Evolutionary conservation across 2,797 vertebrate species (phyloP), one percentile per base, ranked within the genome.

Genomic region (Taenioides sp.): DNA sequence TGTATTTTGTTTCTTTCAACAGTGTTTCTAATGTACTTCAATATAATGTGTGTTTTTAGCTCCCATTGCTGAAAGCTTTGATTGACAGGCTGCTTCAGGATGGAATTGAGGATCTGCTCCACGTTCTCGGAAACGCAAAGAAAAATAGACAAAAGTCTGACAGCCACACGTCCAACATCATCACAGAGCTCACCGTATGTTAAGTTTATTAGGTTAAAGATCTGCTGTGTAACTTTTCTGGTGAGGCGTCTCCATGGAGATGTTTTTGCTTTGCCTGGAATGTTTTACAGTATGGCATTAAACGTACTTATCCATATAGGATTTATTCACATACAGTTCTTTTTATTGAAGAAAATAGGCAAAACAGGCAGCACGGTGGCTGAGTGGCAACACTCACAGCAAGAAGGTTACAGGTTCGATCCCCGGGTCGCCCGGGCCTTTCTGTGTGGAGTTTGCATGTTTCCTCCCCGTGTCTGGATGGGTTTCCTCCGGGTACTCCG

Each of bases 11-110:
- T 70, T 61, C 66, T 22, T 40, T 12, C 17, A 25, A 71, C 47
- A 20, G 7, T 4, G 0, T 61, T 61, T 34, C 59, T 34, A 20
- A 20, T 23, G 9, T 23, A 12, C 28, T 61, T 31, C 2, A 25
- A 25, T 57, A 17, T 59, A 60, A 17, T 84, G 22, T 11, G 80
- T 49, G 64, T 84, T 49, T 72, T 64, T 86, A 97, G 96, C 89
- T 97, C 63, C 89, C 90, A 20, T 78, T 97, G 86, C 90, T 97
- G 91, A 96, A 94, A 88, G 90, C 92, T 18, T 90, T 97, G 87
- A 95, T 94, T 20, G 84, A 96, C 0, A 89, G 82, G 2, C 88
- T 97, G 65, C 92, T 95, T 70, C 90, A 89, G 84, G 92, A 94
- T 0, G 95, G 96, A 4, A 84, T 95, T 70, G 94, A 95, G 4